Base-by-base conservation (phyloP, 2,113 vertebrate genomes). In the Erinaceus europaeus region DNA sequence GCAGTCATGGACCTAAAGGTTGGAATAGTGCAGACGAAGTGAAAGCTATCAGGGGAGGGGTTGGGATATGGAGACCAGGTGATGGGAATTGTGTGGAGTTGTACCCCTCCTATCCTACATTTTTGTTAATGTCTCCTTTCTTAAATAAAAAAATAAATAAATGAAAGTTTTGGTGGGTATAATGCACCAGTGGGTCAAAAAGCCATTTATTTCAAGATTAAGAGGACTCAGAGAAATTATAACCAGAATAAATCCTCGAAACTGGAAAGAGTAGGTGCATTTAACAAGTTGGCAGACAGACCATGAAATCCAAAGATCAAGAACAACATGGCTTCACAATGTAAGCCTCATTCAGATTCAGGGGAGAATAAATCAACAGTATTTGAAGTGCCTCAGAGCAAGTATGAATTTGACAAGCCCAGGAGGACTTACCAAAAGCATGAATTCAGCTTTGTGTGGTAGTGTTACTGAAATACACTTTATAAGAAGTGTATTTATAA, bases 331-430 rank as follows among this genome's bases (percentile, higher is more conserved):
- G 83, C 79, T 95, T 74, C 74, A 40, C 68, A 21, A 40, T 5
- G 25, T 95, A 93, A 46, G 18, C 87, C 90, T 82, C 93, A 96
- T 96, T 95, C 84, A 91, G 42, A 96, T 93, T 95, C 94, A 94
- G 78, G 64, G 52, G 84, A 92, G 73, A 95, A 91, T 92, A 86
- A 92, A 96, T 91, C 92, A 82, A 38, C 29, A 84, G 59, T 72
- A n/a, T 88, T 86, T 89, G 80, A 96, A 95, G 89, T 12, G 82
- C 88, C 79, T 75, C 55, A 55, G 68, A 95, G 77, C 62, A 82
- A 69, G 52, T 6, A 4, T 0, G 1, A 82, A 44, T 9, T 25
- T 38, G 57, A 90, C 78, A 74, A 13, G 36, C 52, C 25, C 68
- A 61, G 92, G 53, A 89, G 84, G 78, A 87, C 89, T 75, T 90